Evolutionary conservation across 2,888 invertebrate genomes (phyloP).

Genomic region (Brenthis ino): DNA sequence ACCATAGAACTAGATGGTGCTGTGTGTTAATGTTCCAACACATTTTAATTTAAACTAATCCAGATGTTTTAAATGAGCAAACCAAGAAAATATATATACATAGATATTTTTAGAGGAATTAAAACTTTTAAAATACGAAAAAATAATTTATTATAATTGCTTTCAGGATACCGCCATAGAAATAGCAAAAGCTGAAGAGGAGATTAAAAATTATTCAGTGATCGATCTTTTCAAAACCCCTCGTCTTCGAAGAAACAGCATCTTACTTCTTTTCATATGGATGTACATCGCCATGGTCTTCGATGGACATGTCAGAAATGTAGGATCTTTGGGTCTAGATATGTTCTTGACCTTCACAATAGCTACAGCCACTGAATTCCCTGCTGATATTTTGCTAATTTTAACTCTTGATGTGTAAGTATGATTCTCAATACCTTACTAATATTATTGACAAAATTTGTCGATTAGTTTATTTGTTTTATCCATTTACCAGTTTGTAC

Average conservation of each 20-base stretch:
- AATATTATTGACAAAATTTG: neutral
- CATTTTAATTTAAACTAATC: too few species aligned
- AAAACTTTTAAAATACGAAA: too few species aligned
- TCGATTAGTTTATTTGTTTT: constrained; percentile 11
- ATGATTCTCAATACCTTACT: neutral
- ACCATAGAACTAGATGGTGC: too few species aligned
- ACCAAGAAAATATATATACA: too few species aligned
- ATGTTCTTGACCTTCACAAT: constrained; percentile 92
- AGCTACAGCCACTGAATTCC: constrained; percentile 91
- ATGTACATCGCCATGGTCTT: constrained; percentile 92
- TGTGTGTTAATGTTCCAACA: too few species aligned
- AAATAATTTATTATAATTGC: neutral
- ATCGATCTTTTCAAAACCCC: constrained; percentile 90
- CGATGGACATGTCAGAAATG: constrained; percentile 94
- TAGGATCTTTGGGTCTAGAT: constrained; percentile 90
- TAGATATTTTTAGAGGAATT: too few species aligned
- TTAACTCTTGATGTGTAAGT: constrained; percentile 84
- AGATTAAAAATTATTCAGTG: constrained; percentile 87
- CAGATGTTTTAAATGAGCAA: too few species aligned
- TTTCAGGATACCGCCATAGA: constrained; percentile 84
- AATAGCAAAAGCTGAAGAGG: constrained; percentile 86
- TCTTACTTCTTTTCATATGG: constrained; percentile 91
- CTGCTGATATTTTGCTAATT: constrained; percentile 90
- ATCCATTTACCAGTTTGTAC: too few species aligned
- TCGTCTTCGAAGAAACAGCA: constrained; percentile 86